A percentile compares a stretch with the other conserved stretches of the same genome.
phyloP scores from a whole-genome alignment of 2,888 invertebrate species.

The Lymantria monacha region DNA sequence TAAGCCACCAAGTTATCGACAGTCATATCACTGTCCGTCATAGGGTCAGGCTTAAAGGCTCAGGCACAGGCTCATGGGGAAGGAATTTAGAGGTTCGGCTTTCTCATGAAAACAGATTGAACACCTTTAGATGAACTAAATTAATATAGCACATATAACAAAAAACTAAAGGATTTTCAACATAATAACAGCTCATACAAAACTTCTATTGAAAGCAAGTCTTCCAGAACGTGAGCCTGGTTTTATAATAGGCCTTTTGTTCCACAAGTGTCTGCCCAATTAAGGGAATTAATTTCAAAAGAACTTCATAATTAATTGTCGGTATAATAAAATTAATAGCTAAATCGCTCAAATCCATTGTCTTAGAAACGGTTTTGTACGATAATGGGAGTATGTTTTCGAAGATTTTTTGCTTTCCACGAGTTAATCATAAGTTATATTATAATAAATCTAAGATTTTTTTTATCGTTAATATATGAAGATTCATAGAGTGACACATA shows the following conservation, averaged over 20 bases:
- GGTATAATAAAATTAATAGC: conserved; percentile 21
- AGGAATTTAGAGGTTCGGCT: no score
- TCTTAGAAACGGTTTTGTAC: conserved; percentile 2
- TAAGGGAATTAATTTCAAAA: conserved; percentile 23
- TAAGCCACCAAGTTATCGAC: no score
- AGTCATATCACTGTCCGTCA: no score
- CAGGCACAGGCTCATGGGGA: no score
- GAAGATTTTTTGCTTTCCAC: not conserved
- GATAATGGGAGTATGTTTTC: not conserved
- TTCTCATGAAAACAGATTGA: no score
- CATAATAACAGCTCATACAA: conserved; percentile 16
- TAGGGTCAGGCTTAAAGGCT: no score
- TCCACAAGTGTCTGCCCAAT: conserved; percentile 26
- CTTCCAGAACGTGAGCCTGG: conserved; percentile 20
- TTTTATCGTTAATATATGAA: no score
- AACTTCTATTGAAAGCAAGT: conserved; percentile 19
- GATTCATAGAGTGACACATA: no score
- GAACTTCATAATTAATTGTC: conserved; percentile 18
- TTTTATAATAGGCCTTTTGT: conserved; percentile 30
- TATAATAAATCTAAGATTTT: not conserved
- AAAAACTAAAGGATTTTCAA: conserved; percentile 14
- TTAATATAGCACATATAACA: not conserved
- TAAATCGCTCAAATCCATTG: conserved; percentile 10
- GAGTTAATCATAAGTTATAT: not conserved
- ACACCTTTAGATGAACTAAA: no score